Percentiles rank a stretch among this genome's conserved stretches.
These are phyloP conservation scores for Lamellibrachia satsuma DNA, from an alignment of 2,888 invertebrate genomes.

Conservation along the genomic window DNA sequence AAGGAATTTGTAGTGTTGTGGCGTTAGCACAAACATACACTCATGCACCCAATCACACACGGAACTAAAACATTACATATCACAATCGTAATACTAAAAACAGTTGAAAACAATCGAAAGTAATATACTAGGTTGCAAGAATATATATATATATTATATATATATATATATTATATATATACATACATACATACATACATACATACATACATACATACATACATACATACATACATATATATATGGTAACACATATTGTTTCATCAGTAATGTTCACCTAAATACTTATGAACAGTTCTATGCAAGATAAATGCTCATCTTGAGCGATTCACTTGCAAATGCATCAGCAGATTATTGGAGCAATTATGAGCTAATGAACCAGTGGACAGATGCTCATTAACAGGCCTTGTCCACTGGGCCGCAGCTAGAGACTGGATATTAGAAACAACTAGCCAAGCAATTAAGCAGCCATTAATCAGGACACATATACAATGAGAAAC, in stretches of 20 bases:
- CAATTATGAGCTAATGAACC: conserved; percentile 12
- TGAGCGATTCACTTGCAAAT: background rate
- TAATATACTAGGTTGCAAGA: no score
- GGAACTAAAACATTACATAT: no score
- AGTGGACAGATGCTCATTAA: background rate
- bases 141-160: no score
- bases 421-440: background rate
- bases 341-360: background rate
- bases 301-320: background rate
- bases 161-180: background rate
- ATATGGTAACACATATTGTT: no score
- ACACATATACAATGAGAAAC: background rate
- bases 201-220: background rate
- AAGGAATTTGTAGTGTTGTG: no score
- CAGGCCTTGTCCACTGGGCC: background rate
- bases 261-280: background rate
- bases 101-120: no score
- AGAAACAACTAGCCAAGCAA: background rate
- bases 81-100: no score
- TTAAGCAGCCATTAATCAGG: background rate
- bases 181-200: conserved; percentile 20
- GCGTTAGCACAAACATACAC: no score
- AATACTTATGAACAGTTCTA: background rate
- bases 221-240: background rate
- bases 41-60: no score